Evolutionary conservation across 2,113 vertebrate genomes (phyloP).

Genomic region (Pedetes capensis): DNA sequence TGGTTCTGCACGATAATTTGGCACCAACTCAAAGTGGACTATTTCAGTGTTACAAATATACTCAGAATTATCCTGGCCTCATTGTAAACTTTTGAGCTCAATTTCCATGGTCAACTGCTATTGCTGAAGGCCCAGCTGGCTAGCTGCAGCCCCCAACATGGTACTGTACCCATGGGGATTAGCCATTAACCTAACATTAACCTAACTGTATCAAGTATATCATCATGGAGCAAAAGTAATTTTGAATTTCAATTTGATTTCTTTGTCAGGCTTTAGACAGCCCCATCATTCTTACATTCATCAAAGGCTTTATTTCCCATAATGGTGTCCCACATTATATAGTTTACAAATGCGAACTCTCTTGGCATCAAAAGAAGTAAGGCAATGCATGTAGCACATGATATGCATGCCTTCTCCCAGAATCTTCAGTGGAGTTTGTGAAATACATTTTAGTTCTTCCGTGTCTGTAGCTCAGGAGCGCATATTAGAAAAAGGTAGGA

Average conservation of each 20-base stretch:
- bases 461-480: neutral
- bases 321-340: neutral
- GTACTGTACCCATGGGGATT: neutral
- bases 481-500: neutral
- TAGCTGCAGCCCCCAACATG: neutral
- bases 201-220: neutral
- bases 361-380: neutral
- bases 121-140: neutral
- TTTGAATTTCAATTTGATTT: conserved; percentile 23
- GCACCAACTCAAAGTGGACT: neutral
- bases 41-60: neutral
- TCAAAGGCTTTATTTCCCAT: neutral
- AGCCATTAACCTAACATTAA: too few relatives aligned
- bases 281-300: neutral
- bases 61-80: neutral
- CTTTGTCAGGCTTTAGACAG: neutral
- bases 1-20: neutral
- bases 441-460: neutral
- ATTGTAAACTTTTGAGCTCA: neutral
- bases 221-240: neutral
- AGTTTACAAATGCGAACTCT: neutral
- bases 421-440: neutral
- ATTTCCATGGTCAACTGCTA: neutral
- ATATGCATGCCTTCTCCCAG: neutral
- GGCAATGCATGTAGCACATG: neutral